A percentile compares a stretch with the other conserved stretches of the same genome.
Conservation (phyloP, 2,113 vertebrate species). For the Anguilla rostrata region DNA sequence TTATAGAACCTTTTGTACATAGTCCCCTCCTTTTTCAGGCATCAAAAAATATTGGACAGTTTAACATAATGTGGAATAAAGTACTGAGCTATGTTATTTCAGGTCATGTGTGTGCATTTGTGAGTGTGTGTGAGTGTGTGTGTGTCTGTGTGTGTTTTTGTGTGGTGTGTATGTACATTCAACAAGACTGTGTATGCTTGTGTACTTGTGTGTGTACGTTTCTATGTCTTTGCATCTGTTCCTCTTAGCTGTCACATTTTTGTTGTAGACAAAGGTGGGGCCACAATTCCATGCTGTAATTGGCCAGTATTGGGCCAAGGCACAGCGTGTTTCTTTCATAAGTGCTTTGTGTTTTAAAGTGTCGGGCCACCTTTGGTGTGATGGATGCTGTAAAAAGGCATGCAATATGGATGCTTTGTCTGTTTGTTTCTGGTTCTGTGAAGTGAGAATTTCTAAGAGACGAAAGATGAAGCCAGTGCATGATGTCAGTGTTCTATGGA, state of each 20-base stretch:
- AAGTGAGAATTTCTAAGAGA: constrained; percentile 9
- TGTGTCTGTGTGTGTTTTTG: not conserved
- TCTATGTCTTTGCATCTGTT: not conserved
- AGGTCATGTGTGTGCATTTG: no score
- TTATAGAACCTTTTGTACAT: no score
- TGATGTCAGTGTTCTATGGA: constrained; percentile 17
- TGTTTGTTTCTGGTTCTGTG: constrained; percentile 15
- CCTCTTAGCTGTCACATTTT: not conserved
- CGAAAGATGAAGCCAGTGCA: not conserved
- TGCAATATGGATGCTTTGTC: constrained; percentile 27
- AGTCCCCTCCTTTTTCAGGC: no score
- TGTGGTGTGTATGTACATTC: not conserved
- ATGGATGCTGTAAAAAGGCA: constrained; percentile 33
- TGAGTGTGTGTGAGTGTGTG: not conserved
- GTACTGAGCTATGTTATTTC: no score
- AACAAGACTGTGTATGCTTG: not conserved
- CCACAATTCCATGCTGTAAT: not conserved
- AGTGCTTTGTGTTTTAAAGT: not conserved
- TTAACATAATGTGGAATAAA: no score
- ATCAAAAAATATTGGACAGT: no score
- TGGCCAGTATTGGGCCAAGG: not conserved
- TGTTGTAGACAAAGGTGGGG: not conserved
- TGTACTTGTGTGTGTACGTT: not conserved
- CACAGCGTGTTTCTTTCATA: not conserved
- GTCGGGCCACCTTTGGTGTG: not conserved